Base-by-base conservation (phyloP, 2,113 vertebrate species). In the Colius striatus region DNA sequence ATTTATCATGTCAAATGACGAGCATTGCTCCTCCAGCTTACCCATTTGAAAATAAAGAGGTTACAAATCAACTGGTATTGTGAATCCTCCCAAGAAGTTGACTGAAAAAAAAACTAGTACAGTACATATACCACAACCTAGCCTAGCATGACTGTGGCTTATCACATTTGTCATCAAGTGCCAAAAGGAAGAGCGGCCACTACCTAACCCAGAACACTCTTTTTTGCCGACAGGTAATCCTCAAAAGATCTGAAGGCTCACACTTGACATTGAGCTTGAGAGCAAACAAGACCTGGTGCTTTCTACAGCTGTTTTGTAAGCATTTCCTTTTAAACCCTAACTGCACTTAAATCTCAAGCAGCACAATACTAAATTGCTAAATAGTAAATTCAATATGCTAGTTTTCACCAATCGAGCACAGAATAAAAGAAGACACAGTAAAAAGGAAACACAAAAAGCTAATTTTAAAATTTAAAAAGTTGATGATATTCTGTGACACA, bases 401-500 rank as follows among this genome's bases (percentile, higher is more conserved):
- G 4, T n/a, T 75, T 67, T 19, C 32, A 71, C 16, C n/a, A 57
- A n/a, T 5, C 45, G n/a, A 30, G 21, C 15, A 29, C 1, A 11
- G 18, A 13, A n/a, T n/a, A 43, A 80, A 41, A 75, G 75, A 76
- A 23, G 10, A 53, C 12, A 10, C 21, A 48, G 18, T 15, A 75
- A 77, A n/a, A 1, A 78, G 0, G 27, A 12, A 62, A 51, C 11
- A 29, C 5, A 20, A 15, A 0, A 2, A 5, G 10, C 17, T n/a
- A 12, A 38, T 58, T 58, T 86, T 53, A 7, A 66, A n/a, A 81
- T 63, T 14, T 18, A 32, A 70, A 79, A 16, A 3, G 48, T 16
- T 25, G 36, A 8, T 0, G 3, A 7, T 21, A 60, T n/a, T 62
- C 27, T 57, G 68, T 21, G 32, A 75, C 13, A 50, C 8, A 23